Evolutionary conservation across 2,888 invertebrate species (phyloP), one percentile per base, ranked within the genome.

Genomic region (Cabera pusaria): DNA sequence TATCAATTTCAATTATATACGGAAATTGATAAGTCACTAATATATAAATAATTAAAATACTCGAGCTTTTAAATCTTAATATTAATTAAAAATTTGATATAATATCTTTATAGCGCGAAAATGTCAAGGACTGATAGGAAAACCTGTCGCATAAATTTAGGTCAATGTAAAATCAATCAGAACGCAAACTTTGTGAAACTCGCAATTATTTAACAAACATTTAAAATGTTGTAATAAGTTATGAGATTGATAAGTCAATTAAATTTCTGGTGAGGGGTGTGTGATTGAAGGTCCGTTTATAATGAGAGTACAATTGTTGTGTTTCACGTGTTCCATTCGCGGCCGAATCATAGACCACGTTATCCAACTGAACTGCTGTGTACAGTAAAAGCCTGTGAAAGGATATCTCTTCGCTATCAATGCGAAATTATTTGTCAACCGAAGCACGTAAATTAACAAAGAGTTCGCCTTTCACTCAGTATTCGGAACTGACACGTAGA

Each of bases 401-500:
- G 37, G 42, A 37, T 38, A 25, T 24, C 6, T 29, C 33, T 44
- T 39, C 42, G 42, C 39, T 39, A 34, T 42, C 44, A 42, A 44
- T 59, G 52, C 51, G 53, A 60, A 61, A 61, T 57, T 62, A 52
- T 68, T 71, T 72, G 66, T 64, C 66, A 75, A 66, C 52, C 64
- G 58, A 69, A 64, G 56, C 66, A 68, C 69, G 75, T 78, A 75
- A 76, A 81, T 74, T 70, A 76, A 74, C 80, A 81, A 80, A 81
- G 84, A 80, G 75, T 80, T 78, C 65, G 72, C 86, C 86, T 87
- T 87, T 87, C 86, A 87, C 86, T 84, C 74, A 76, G 66, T 76
- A 74, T 72, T 81, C 75, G 70, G 61, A 77, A 72, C 72, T 83
- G 86, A 87, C 86, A 86, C 86, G 86, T 85, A 78, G 66, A 70